A percentile compares a stretch with the other conserved stretches of the same genome.
Conservation (phyloP, 2,113 vertebrate species). For the Haemorhous mexicanus region DNA sequence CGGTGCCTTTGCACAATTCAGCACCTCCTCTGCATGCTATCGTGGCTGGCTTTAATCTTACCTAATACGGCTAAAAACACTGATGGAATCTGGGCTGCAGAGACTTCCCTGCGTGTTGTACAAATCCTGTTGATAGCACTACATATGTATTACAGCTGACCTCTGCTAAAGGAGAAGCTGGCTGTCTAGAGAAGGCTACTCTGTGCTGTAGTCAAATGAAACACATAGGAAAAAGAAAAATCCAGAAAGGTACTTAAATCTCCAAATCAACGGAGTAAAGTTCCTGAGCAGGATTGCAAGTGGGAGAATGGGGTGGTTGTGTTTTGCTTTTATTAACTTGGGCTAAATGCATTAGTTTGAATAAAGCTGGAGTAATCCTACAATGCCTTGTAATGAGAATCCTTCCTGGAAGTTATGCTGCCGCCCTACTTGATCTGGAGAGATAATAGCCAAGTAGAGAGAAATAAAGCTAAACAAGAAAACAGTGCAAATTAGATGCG, state of each 20-base stretch:
- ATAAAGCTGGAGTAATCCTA: background rate
- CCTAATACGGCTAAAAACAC: background rate
- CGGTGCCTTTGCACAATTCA: background rate
- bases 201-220: background rate
- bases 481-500: background rate
- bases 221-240: background rate
- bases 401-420: background rate
- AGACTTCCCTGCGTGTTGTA: background rate
- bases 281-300: background rate
- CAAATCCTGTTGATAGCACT: background rate
- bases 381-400: background rate
- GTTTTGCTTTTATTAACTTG: background rate
- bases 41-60: background rate
- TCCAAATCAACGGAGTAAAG: background rate
- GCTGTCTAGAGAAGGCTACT: background rate
- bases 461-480: background rate
- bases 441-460: background rate
- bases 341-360: background rate
- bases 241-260: background rate
- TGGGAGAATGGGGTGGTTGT: background rate
- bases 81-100: background rate
- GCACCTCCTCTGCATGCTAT: background rate
- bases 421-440: background rate
- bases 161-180: background rate
- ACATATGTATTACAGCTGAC: background rate